Base-by-base conservation (phyloP, 2,113 vertebrate genomes). In the Cyprinus carpio region DNA sequence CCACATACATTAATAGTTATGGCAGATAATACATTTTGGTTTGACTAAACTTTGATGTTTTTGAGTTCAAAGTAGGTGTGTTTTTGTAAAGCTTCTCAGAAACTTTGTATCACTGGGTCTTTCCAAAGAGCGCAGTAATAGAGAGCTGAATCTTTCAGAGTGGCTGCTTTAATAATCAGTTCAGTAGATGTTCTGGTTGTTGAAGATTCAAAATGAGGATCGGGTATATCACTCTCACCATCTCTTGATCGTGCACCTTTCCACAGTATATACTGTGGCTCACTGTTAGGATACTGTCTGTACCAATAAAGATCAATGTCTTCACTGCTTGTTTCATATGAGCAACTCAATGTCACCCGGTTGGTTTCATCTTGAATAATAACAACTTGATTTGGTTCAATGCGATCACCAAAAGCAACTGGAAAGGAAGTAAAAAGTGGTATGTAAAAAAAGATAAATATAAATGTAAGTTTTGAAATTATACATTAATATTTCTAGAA, bases 151-250 rank as follows among this genome's bases (percentile, higher is more conserved):
- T 85, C 84, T 81, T 27, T n/a, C 29, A 83, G 23, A 18, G 11
- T 65, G 18, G 31, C 11, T 10, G 27, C 37, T 62, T 37, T 71
- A 23, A 85, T 49, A 18, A 27, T 79, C 29, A 85, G 83, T 37
- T 85, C 4, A 37, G 83, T 85, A 62, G 62, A 85, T 7, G 62
- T 43, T 79, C 62, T 78, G 62, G 29, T 29, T 78, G 83, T 69
- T 11, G 75, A 56, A 4, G 83, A 71, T 2, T 69, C 23, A 78
- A 71, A 85, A 12, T 27, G 2, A 43, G 20, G 0, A 58, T 79
- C 31, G 79, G 64, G 43, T 27, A 58, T 71, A 29, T 58, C 0
- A 1, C 9, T 4, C 0, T 0, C 0, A 0, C 10, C 4, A 5
- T 34, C 27, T 16, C 29, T 64, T 64, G 75, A 34, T 12, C 58